These are phyloP conservation scores for Saccostrea echinata DNA, from an alignment of 1,140 invertebrate species.

Conservation along the genomic window DNA sequence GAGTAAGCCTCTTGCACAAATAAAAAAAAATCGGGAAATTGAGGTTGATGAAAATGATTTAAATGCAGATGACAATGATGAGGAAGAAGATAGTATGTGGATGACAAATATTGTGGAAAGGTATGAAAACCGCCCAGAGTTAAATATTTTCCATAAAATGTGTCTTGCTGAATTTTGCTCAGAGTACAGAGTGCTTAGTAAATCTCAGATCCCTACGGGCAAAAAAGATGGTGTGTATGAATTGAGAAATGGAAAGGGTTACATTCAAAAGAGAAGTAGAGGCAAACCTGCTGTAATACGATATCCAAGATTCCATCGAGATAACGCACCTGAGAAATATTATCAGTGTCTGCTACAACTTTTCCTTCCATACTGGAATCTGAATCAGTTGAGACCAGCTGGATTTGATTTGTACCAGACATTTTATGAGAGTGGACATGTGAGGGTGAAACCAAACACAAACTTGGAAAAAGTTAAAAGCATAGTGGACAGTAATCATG, in stretches of 20 bases:
- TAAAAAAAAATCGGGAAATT: no score
- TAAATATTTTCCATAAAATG: neutral
- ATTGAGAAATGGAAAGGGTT: constrained; percentile 49
- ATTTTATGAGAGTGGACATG: constrained; percentile 50
- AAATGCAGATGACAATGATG: neutral
- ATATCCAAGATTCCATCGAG: constrained; percentile 20
- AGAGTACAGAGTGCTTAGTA: constrained; percentile 48
- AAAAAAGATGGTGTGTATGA: constrained; percentile 12
- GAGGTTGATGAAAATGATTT: neutral
- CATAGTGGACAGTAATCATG: constrained; percentile 37
- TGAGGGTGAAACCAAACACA: neutral
- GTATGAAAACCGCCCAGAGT: neutral
- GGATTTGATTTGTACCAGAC: constrained; percentile 41
- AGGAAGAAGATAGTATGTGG: constrained; percentile 5
- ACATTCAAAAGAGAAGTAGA: constrained; percentile 48
- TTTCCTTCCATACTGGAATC: constrained; percentile 44
- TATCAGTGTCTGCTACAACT: constrained; percentile 45
- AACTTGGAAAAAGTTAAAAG: constrained; percentile 1
- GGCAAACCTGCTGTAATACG: constrained; percentile 12
- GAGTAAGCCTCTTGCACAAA: constrained; percentile 26
- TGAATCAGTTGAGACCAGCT: constrained; percentile 48
- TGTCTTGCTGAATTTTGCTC: constrained; percentile 52
- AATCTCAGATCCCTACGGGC: neutral
- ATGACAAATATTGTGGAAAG: constrained; percentile 27
- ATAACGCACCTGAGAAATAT: constrained; percentile 48